A percentile compares a stretch with the other conserved stretches of the same genome.
phyloP scores from a whole-genome alignment of 2,797 vertebrate genomes.

The Sebastes dallii region DNA sequence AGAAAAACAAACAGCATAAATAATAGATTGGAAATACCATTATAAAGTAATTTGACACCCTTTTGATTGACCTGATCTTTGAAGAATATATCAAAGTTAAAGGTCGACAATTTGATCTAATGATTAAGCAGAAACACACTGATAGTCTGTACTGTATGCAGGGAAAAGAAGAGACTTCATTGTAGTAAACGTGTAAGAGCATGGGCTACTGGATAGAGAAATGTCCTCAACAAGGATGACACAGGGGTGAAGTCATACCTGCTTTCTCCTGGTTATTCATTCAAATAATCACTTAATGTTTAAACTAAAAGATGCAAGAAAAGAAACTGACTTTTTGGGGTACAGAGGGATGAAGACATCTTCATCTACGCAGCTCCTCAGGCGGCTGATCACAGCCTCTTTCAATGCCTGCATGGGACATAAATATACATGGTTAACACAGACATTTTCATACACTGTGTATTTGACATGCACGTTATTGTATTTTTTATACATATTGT shows the following conservation, averaged over 20 bases:
- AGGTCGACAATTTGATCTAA: neutral
- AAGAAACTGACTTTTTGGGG: conserved; percentile 85
- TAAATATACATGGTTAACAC: conserved; percentile 8
- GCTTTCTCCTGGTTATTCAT: neutral
- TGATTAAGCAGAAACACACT: neutral
- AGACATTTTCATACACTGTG: neutral
- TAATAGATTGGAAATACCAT: neutral
- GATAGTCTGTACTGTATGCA: neutral
- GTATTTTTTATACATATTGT: neutral
- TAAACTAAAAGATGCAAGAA: neutral
- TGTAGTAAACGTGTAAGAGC: neutral
- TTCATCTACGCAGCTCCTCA: conserved; percentile 91
- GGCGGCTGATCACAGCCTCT: conserved; percentile 78
- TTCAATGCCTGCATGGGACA: conserved; percentile 81
- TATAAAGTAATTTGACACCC: neutral
- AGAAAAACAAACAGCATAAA: conserved; percentile 7
- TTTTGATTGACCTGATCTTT: neutral
- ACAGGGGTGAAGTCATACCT: neutral
- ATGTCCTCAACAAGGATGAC: neutral
- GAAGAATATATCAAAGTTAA: neutral
- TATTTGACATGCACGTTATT: neutral
- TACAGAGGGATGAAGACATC: conserved; percentile 94
- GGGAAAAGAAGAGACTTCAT: neutral
- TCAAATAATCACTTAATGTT: neutral
- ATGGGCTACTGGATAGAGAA: neutral